Evolutionary conservation across 2,888 invertebrate species (phyloP).

Genomic region (Conops quadrifasciatus): DNA sequence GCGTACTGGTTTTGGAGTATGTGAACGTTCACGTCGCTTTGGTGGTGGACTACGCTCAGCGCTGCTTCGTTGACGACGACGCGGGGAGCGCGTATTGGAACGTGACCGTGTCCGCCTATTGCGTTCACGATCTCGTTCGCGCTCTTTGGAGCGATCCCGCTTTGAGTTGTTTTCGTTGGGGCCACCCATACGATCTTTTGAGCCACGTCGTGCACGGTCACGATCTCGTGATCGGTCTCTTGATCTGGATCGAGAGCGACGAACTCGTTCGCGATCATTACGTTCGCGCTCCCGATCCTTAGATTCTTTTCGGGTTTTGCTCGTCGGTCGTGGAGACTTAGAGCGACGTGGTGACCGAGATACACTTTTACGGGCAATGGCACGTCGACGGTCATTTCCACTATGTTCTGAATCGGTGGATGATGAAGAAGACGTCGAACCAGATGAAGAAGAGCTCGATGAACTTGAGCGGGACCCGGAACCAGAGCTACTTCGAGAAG

Average conservation of each 20-base stretch:
- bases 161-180: conserved; percentile 48
- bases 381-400: conserved; percentile 51
- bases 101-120: conserved; percentile 60
- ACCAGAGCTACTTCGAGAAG: conserved; percentile 74
- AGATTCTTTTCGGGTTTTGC: conserved; percentile 51
- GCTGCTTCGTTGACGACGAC: conserved; percentile 74
- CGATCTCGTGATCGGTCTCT: conserved; percentile 39
- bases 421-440: conserved; percentile 73
- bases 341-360: conserved; percentile 54
- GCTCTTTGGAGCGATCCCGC: conserved; percentile 54
- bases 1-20: conserved; percentile 89
- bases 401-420: conserved; percentile 72
- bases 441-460: conserved; percentile 69
- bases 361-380: conserved; percentile 47
- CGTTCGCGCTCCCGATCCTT: conserved; percentile 46
- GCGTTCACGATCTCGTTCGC: conserved; percentile 40
- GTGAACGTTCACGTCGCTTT: conserved; percentile 82
- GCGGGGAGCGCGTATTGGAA: conserved; percentile 64
- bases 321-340: conserved; percentile 50
- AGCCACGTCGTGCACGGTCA: conserved; percentile 41
- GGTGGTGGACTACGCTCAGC: conserved; percentile 81
- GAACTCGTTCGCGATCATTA: conserved; percentile 44
- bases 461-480: conserved; percentile 83
- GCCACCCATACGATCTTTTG: conserved; percentile 41
- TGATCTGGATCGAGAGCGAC: conserved; percentile 47